Evolutionary conservation across 2,797 vertebrate genomes (phyloP), one percentile per base, ranked within the genome.

Genomic region (Falco columbarius): DNA sequence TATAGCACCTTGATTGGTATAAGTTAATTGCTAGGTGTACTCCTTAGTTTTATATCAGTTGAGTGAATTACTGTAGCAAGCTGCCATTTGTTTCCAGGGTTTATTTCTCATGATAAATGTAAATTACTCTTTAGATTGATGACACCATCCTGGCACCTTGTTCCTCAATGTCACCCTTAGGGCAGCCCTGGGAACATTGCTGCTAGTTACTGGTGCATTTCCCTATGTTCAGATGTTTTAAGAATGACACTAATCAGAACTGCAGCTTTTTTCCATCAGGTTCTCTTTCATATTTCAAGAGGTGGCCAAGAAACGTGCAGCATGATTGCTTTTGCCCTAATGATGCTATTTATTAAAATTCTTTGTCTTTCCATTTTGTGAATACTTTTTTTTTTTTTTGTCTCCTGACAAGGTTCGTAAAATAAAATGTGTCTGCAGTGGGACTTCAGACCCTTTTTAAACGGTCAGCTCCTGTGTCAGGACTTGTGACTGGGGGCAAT

Each of bases 51-150:
- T 49, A 15, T 55, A 66, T n/a, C 71, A 55, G 38, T 34, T 51
- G 40, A 18, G 40, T 94, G 73, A 92, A 44, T 92, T 81, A 89
- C 68, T 68, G 77, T 49, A 70, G 72, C 56, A 34, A 86, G 81
- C 27, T 74, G 56, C 54, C 40, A 22, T 79, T 63, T 77, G 21
- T 79, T 94, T 59, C 66, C 55, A 38, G 51, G 56, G 49, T 81
- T 92, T 81, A 75, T 72, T 89, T 70, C 68, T 74, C 77, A 79
- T 55, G 76, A 86, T 65, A 86, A 74, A 89, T 74, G 36, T 54
- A 89, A 92, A 86, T 89, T 89, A 65, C 61, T 74, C 8, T 49
- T 86, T 34, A 70, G 81, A 92, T 82, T 90, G 82, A 92, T 86
- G 77, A 68, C 32, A 55, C 72, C 51, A 40, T 44, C 67, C 36